Evolutionary conservation across 2,113 vertebrate species (phyloP).

Genomic region (Solea senegalensis): DNA sequence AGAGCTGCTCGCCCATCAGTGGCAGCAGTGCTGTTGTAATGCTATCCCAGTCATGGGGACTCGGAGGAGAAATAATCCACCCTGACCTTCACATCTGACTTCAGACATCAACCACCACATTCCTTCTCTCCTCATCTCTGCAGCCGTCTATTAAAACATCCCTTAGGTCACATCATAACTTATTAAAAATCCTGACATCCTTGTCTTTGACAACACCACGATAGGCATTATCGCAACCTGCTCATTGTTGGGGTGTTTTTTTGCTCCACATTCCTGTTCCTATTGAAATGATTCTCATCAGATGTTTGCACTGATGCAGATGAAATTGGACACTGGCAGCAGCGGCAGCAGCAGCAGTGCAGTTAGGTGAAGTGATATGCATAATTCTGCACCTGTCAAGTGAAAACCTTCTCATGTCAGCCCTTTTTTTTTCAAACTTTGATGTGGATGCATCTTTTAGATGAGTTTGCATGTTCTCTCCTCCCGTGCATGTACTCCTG

Average conservation of each 20-base stretch:
- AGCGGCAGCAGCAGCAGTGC: slow-evolving; percentile 5
- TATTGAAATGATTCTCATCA: neutral
- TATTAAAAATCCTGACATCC: slow-evolving; percentile 4
- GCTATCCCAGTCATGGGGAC: slow-evolving; percentile 17
- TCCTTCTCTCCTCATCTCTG: neutral
- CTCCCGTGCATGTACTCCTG: neutral
- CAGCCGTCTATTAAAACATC: slow-evolving; percentile 17
- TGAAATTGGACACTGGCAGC: neutral
- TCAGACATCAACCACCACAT: slow-evolving; percentile 12
- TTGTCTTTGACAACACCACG: neutral
- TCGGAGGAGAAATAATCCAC: slow-evolving; percentile 27
- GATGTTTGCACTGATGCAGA: slow-evolving; percentile 17
- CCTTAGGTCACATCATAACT: slow-evolving; percentile 1
- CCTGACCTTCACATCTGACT: slow-evolving; percentile 47
- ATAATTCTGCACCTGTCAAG: slow-evolving; percentile 1
- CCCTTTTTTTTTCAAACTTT: neutral
- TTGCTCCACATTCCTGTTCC: slow-evolving; percentile 6
- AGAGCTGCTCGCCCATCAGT: slow-evolving; percentile 41
- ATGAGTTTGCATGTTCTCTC: no score
- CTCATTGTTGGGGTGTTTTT: neutral
- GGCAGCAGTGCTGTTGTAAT: slow-evolving; percentile 7
- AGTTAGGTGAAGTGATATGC: neutral
- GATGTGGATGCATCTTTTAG: no score
- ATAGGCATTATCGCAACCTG: neutral
- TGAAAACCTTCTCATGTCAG: slow-evolving; percentile 4